Percentiles rank a stretch among this genome's conserved stretches.
Conservation (phyloP, 2,888 invertebrate species). For the Apomyelois bistriatella region DNA sequence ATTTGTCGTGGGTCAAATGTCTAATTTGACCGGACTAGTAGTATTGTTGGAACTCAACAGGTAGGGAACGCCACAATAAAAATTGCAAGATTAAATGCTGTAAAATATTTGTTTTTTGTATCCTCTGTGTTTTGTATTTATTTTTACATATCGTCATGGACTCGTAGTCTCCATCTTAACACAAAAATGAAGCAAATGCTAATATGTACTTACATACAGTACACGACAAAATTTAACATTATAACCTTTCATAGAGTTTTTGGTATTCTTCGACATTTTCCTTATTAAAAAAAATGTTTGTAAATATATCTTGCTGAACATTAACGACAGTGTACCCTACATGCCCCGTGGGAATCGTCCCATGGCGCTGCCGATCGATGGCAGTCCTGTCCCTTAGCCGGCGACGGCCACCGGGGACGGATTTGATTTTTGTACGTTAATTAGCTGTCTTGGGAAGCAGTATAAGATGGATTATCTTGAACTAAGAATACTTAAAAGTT, state of each 20-base stretch:
- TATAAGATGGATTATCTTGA: not conserved
- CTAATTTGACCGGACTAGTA: no score
- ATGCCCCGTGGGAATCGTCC: not conserved
- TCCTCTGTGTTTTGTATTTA: not conserved
- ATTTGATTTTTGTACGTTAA: conserved; percentile 2
- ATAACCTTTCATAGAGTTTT: no score
- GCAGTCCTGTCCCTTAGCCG: not conserved
- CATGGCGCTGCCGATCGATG: not conserved
- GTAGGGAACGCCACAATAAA: no score
- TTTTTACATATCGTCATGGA: not conserved
- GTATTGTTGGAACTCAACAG: no score
- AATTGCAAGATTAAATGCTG: not conserved
- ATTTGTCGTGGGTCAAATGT: no score
- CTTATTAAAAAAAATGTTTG: no score
- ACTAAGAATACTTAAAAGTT: not conserved
- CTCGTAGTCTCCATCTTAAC: no score
- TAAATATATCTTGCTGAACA: not conserved
- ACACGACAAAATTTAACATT: no score
- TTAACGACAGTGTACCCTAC: not conserved
- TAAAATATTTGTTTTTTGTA: not conserved
- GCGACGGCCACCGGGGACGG: not conserved
- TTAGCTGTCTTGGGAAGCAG: not conserved
- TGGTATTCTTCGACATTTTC: no score
- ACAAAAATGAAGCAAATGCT: no score
- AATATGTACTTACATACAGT: no score